phyloP scores from a whole-genome alignment of 2,797 vertebrate species.

The Pachyuromys duprasi region DNA sequence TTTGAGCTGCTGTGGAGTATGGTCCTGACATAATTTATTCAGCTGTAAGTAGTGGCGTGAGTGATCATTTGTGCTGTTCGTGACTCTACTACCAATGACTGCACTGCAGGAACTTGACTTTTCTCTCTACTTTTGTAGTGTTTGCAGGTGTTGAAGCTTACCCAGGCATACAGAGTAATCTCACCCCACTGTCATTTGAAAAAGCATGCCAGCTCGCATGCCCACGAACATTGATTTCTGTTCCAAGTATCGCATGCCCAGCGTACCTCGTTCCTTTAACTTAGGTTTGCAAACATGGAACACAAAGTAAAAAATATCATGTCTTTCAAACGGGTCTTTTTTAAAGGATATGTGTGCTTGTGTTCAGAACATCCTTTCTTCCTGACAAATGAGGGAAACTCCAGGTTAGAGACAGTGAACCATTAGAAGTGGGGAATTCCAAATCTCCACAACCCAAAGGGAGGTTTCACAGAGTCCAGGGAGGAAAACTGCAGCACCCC shows the following conservation, averaged over 20 bases:
- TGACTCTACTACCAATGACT: not conserved
- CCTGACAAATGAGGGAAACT: conserved; percentile 41
- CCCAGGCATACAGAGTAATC: not conserved
- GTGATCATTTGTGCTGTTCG: not conserved
- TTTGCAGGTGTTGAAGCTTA: not conserved
- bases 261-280: not conserved
- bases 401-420: not conserved
- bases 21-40: not conserved
- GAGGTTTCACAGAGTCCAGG: not conserved
- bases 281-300: not conserved
- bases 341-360: not conserved
- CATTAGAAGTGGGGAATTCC: not conserved
- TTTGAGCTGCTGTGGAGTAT: not conserved
- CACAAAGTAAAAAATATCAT: conserved; percentile 8
- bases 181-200: not conserved
- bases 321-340: conserved; percentile 43
- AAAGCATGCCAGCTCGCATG: not conserved
- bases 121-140: not conserved
- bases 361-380: not conserved
- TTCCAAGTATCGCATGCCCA: not conserved
- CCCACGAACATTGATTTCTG: not conserved
- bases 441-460: not conserved
- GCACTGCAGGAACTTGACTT: not conserved
- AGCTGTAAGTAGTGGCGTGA: not conserved
- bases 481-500: not conserved